Base-by-base conservation (phyloP, 2,113 vertebrate genomes). In the Leuciscus idus region DNA sequence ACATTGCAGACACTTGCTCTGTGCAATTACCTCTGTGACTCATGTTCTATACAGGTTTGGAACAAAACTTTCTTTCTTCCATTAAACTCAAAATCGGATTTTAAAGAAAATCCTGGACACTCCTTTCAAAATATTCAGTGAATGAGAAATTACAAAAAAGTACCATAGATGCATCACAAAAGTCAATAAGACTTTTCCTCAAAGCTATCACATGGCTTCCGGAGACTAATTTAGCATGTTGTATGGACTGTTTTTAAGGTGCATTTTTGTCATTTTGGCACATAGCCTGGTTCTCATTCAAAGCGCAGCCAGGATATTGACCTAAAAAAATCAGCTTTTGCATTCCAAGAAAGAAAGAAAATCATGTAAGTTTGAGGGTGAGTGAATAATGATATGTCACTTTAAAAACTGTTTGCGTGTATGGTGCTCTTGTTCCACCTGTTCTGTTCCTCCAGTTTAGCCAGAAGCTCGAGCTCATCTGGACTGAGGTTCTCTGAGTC, bases 401-500 rank as follows among this genome's bases (percentile, higher is more conserved):
- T 43, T 43, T 43, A 43, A 43, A 43, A 52, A 70, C 30, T 72
- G 68, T 43, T 72, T 23, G 68, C 2, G 4, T 81, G 55, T 43
- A 13, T 21, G 28, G 30, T 36, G 19, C 26, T 48, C 23, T 70
- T n/a, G 57, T 57, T 11, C 13, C 94, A 97, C 98, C 98, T 96
- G 91, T 99, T 99, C 90, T 99, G 98, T 89, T 99, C 98, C 90
- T 99, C 98, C n/a, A 99, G 94, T 87, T 99, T 99, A 17, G 97
- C 97, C 92, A 99, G 93, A 50, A 99, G 95, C 94, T 99, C 97
- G 81, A 98, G 93, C 75, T 99, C 98, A 68, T 99, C 97, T 0
- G 97, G 97, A 91, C 97, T 99, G 89, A 99, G 95, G 92, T 97
- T 98, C 91, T 99, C 98, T 0, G 96, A 98, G 93, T 99, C 97